Conservation (phyloP, 2,113 vertebrate genomes). For the Hypanus sabinus region DNA sequence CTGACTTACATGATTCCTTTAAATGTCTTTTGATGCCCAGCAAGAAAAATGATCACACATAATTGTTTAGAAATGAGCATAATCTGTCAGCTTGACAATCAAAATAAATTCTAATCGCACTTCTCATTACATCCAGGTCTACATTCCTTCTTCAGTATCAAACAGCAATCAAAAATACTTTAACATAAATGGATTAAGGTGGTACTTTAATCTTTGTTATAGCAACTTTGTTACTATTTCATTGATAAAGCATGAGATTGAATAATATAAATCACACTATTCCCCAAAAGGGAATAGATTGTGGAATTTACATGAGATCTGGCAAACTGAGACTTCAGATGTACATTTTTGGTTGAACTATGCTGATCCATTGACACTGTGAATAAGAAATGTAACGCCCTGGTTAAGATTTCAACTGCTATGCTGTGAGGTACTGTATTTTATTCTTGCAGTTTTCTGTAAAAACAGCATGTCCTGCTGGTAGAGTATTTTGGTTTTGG, state of each 20-base stretch:
- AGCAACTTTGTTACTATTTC: not conserved
- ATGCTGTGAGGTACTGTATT: too few species aligned
- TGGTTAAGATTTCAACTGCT: too few species aligned
- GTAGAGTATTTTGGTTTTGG: too few species aligned
- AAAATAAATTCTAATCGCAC: not conserved
- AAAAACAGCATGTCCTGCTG: too few species aligned
- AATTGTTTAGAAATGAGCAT: not conserved
- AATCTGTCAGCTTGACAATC: not conserved
- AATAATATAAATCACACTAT: not conserved
- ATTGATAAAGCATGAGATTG: not conserved
- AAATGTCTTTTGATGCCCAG: not conserved
- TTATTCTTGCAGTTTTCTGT: too few species aligned
- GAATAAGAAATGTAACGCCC: not conserved
- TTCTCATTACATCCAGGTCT: not conserved
- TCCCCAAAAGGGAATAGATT: not conserved
- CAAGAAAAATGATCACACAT: not conserved
- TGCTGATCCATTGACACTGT: not conserved
- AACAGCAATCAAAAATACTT: too few species aligned
- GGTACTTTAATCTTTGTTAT: not conserved
- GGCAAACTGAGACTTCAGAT: not conserved
- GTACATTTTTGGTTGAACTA: not conserved
- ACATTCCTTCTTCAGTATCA: not conserved
- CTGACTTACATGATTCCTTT: not conserved
- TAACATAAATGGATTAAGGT: not conserved
- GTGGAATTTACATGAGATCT: not conserved